These are phyloP conservation scores for Mercenaria mercenaria DNA, from an alignment of 1,140 invertebrate genomes.

Conservation along the genomic window DNA sequence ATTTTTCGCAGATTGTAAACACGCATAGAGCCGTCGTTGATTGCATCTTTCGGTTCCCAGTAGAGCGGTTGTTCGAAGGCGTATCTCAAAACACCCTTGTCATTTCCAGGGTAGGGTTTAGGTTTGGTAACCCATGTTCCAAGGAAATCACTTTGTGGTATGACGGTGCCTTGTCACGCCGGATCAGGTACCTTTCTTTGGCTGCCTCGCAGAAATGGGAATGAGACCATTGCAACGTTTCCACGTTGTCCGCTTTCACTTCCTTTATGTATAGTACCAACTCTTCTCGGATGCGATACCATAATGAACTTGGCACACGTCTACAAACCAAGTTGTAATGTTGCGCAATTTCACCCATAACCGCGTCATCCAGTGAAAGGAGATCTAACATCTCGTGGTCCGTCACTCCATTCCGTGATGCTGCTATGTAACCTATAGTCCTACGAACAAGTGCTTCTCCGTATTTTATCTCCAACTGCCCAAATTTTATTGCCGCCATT, in stretches of 20 bases:
- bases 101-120: slow-evolving; percentile 79
- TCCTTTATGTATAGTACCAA: slow-evolving; percentile 90
- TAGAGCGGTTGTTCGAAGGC: slow-evolving; percentile 78
- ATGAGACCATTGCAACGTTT: slow-evolving; percentile 90
- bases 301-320: slow-evolving; percentile 88
- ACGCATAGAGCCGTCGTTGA: slow-evolving; percentile 88
- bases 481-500: slow-evolving; percentile 87
- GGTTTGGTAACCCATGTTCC: slow-evolving; percentile 77
- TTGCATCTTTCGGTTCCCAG: slow-evolving; percentile 92
- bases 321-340: slow-evolving; percentile 84
- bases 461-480: slow-evolving; percentile 89
- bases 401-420: slow-evolving; percentile 90
- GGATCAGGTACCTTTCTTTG: slow-evolving; percentile 87
- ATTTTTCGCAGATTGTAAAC: slow-evolving; percentile 92
- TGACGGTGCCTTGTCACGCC: slow-evolving; percentile 85
- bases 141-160: slow-evolving; percentile 86
- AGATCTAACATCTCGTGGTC: slow-evolving; percentile 92
- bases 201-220: slow-evolving; percentile 87
- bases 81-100: slow-evolving; percentile 75
- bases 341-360: slow-evolving; percentile 87
- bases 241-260: slow-evolving; percentile 88
- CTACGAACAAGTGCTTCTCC: slow-evolving; percentile 87
- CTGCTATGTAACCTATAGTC: slow-evolving; percentile 90
- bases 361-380: slow-evolving; percentile 90
- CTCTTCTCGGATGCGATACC: slow-evolving; percentile 89